Evolutionary conservation across 2,888 invertebrate genomes (phyloP), one percentile per base, ranked within the genome.

Genomic region (Brachyopa scutellaris): DNA sequence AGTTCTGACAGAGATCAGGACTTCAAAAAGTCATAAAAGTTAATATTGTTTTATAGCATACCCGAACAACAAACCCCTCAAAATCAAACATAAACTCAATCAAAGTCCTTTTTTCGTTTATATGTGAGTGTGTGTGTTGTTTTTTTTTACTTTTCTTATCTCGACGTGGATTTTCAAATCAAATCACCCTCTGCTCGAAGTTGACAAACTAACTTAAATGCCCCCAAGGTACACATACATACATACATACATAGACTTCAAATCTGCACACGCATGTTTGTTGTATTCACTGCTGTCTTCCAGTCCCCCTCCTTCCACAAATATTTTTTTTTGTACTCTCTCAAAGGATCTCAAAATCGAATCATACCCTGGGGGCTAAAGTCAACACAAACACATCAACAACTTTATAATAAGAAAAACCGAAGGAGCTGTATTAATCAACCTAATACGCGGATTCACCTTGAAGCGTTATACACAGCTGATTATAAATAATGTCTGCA

Each of bases 311-410:
- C n/a, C n/a, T n/a, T n/a, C n/a, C n/a, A n/a, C n/a, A n/a, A n/a
- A n/a, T n/a, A n/a, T n/a, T n/a, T n/a, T n/a, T n/a, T n/a, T n/a
- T n/a, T n/a, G n/a, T n/a, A n/a, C 19, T 7, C n/a, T 38, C 13
- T 11, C 15, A 11, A 51, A n/a, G 29, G 26, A 21, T 8, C 8
- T 6, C 19, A 33, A 36, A 49, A 49, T 64, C 64, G 40, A 73
- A 55, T 47, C 13, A 23, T 64, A 29, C n/a, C 73, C 55, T 2
- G 11, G 21, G n/a, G 55, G 73, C 55, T 21, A 45, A 53, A 38
- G 64, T 73, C 64, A 73, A 73, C 62, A 61, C 42, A 73, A 64
- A 64, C 73, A 73, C 73, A 73, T 73, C 73, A 73, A 73, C 64
- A 73, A 73, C 64, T 73, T 73, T 64, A 64, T 64, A 55, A 73